phyloP scores from a whole-genome alignment of 1,140 invertebrate genomes.

The Heliconius eleuchia region DNA sequence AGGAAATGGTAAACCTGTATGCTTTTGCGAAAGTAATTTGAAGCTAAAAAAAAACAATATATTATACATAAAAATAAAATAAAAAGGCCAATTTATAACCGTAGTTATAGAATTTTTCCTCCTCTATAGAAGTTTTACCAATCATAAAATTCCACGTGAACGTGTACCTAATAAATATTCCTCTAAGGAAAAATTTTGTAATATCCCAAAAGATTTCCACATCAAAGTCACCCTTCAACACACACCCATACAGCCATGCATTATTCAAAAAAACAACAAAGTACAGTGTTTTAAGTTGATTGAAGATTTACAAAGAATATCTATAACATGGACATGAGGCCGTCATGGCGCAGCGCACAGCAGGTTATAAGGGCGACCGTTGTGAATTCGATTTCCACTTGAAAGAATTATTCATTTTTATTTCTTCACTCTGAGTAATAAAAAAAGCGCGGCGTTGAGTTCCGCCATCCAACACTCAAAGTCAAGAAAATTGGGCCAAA shows the following conservation, averaged over 20 bases:
- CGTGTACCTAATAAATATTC: conserved; percentile 5
- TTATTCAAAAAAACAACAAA: background rate
- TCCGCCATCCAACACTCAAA: no score
- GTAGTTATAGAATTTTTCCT: no score
- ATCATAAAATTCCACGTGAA: background rate
- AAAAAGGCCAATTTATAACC: no score
- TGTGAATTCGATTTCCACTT: no score
- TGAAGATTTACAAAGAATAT: background rate
- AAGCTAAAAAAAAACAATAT: no score
- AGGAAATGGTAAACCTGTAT: conserved; percentile 2
- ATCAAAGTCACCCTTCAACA: conserved; percentile 13
- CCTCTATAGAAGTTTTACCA: background rate
- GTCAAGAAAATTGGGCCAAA: no score
- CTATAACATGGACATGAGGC: background rate
- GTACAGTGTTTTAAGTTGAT: background rate
- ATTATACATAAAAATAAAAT: no score
- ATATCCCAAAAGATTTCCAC: conserved; percentile 10
- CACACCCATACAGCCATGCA: background rate
- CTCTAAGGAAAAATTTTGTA: background rate
- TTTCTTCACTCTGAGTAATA: no score
- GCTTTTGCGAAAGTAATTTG: background rate
- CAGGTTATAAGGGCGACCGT: no score
- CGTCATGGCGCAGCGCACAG: no score
- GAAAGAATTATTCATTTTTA: no score
- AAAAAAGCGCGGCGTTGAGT: no score